These are phyloP conservation scores for Fregetta grallaria DNA, from an alignment of 2,113 vertebrate genomes.

Conservation along the genomic window DNA sequence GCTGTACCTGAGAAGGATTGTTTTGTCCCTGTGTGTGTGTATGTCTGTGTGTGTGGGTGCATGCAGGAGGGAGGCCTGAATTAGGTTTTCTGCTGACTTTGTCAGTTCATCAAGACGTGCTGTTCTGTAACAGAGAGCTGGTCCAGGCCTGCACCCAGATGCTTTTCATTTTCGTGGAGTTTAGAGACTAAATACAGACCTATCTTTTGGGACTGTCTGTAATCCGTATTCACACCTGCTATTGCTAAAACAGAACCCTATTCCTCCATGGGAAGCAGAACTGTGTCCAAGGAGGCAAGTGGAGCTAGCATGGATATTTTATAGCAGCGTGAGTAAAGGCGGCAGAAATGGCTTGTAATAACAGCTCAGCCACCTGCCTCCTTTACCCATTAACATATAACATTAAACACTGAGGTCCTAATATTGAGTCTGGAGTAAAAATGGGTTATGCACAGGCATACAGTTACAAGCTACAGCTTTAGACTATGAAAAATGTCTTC, in stretches of 20 bases:
- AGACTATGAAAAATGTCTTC: neutral
- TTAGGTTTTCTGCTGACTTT: constrained; percentile 13
- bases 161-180: neutral
- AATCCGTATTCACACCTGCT: neutral
- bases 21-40: neutral
- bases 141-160: neutral
- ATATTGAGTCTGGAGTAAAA: neutral
- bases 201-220: neutral
- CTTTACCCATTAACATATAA: neutral
- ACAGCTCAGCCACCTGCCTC: neutral
- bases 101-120: neutral
- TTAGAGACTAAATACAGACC: neutral
- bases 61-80: neutral
- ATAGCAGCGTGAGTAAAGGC: neutral
- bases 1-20: neutral
- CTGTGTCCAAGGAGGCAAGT: neutral
- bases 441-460: neutral
- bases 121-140: neutral
- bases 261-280: neutral
- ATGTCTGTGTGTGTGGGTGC: neutral
- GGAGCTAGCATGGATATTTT: neutral
- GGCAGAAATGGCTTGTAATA: neutral
- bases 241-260: neutral
- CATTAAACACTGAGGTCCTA: neutral
- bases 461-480: neutral